Evolutionary conservation across 92 coral and sea anemone species (phyloP).

Genomic region (Parazoanthus swiftii): DNA sequence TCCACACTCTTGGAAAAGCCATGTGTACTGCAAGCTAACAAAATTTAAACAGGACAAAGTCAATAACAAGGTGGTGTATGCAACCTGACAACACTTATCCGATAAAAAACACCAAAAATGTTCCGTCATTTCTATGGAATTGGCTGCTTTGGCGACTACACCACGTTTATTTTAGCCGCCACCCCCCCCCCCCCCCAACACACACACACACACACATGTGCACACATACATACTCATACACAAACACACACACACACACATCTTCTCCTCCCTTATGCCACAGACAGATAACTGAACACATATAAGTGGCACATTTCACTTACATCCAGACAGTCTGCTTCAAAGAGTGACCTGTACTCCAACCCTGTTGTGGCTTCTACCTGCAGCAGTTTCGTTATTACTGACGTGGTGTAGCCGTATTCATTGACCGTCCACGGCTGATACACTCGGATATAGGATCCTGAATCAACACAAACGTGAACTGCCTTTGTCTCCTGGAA

Average conservation of each 20-base stretch:
- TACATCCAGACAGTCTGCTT: slow-evolving; percentile 88
- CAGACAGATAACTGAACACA: too few species aligned
- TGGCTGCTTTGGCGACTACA: neutral
- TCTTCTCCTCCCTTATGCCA: too few species aligned
- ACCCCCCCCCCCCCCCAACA: too few species aligned
- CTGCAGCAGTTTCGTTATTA: slow-evolving; percentile 83
- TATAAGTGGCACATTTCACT: slow-evolving; percentile 1
- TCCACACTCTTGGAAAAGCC: slow-evolving; percentile 98
- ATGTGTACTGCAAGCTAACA: slow-evolving; percentile 83
- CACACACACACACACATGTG: too few species aligned
- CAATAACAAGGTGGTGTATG: neutral
- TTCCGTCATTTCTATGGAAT: too few species aligned
- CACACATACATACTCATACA: too few species aligned
- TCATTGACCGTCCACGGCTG: slow-evolving; percentile 99
- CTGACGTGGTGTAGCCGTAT: slow-evolving; percentile 96
- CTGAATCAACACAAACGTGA: slow-evolving; percentile 90
- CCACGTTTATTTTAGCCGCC: too few species aligned
- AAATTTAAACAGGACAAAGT: neutral
- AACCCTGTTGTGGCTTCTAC: slow-evolving; percentile 96
- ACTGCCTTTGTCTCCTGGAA: slow-evolving; percentile 93
- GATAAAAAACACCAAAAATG: too few species aligned
- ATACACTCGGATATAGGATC: slow-evolving; percentile 81
- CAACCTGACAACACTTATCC: too few species aligned
- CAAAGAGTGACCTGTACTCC: slow-evolving; percentile 79
- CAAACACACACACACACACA: neutral